A percentile compares a stretch with the other conserved stretches of the same genome.
These are phyloP conservation scores for Volucella bombylans DNA, from an alignment of 2,888 invertebrate genomes.

Conservation along the genomic window DNA sequence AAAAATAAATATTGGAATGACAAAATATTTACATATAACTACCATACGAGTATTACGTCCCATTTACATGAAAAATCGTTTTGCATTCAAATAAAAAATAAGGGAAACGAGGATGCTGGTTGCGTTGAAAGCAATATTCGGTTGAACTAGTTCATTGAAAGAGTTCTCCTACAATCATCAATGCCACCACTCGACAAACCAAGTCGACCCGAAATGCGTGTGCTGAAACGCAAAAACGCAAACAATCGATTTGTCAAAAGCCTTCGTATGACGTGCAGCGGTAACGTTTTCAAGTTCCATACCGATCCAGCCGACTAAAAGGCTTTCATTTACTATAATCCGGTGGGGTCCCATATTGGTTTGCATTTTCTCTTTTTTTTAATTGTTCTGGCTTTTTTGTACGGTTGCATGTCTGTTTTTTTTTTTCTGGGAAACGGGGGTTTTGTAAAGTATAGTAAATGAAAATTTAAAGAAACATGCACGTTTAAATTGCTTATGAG, in stretches of 20 bases:
- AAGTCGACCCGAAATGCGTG: slow-evolving; percentile 49
- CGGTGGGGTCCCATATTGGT: slow-evolving; percentile 10
- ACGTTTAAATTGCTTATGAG: too few relatives aligned
- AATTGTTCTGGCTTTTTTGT: slow-evolving; percentile 18
- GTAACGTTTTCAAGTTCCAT: slow-evolving; percentile 8
- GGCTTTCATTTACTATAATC: slow-evolving; percentile 30
- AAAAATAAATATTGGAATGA: neutral
- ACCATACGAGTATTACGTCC: neutral
- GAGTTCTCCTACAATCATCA: neutral
- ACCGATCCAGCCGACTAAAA: neutral
- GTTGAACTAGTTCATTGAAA: slow-evolving; percentile 42
- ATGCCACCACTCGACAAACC: neutral
- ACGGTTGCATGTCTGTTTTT: slow-evolving; percentile 9
- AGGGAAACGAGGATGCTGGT: slow-evolving; percentile 31
- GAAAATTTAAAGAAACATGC: too few relatives aligned
- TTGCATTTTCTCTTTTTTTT: neutral
- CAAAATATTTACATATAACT: slow-evolving; percentile 28
- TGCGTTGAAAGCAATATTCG: slow-evolving; percentile 30
- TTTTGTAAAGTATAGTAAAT: too few relatives aligned
- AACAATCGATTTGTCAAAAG: slow-evolving; percentile 38
- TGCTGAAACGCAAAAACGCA: slow-evolving; percentile 24
- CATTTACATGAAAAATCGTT: slow-evolving; percentile 36
- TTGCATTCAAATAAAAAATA: slow-evolving; percentile 1
- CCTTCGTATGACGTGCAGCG: neutral
- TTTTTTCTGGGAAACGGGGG: neutral